A percentile compares a stretch with the other conserved stretches of the same genome.
Evolutionary conservation across 2,888 invertebrate species (phyloP).

Genomic region (Phytoseiulus persimilis): DNA sequence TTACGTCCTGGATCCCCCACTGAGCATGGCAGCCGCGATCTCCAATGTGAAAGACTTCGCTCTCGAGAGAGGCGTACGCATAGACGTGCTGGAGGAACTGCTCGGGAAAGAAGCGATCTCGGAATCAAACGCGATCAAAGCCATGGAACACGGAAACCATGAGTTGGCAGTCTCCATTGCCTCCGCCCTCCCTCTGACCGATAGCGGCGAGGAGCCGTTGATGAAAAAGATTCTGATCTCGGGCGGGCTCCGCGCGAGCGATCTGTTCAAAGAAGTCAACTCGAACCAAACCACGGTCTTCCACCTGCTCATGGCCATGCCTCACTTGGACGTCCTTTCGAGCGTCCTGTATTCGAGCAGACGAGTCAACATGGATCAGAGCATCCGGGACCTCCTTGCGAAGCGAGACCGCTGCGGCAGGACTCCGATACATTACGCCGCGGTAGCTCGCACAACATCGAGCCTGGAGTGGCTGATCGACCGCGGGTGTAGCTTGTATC

Average conservation of each 20-base stretch:
- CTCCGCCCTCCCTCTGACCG: neutral
- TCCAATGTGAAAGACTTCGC: neutral
- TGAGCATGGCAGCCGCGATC: neutral
- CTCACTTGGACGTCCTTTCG: neutral
- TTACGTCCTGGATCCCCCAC: neutral
- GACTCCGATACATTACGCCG: conserved; percentile 55
- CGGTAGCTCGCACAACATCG: conserved; percentile 53
- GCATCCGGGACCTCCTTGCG: neutral
- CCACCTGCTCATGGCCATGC: neutral
- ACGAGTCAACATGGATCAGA: neutral
- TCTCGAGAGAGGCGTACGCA: neutral
- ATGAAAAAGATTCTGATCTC: neutral
- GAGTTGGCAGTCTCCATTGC: conserved; percentile 1
- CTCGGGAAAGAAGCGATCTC: neutral
- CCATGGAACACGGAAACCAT: neutral
- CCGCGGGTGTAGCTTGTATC: conserved; percentile 7
- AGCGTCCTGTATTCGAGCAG: neutral
- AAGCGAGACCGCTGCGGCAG: conserved; percentile 50
- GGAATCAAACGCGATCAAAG: neutral
- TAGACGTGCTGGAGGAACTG: conserved; percentile 30
- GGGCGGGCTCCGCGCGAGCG: neutral
- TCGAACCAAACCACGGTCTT: neutral
- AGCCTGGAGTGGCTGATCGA: conserved; percentile 49
- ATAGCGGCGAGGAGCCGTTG: neutral
- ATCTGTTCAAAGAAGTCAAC: neutral